Percentiles rank a stretch among this genome's conserved stretches.
Conservation (phyloP, 1,140 invertebrate genomes). For the Latrodectus geometricus region DNA sequence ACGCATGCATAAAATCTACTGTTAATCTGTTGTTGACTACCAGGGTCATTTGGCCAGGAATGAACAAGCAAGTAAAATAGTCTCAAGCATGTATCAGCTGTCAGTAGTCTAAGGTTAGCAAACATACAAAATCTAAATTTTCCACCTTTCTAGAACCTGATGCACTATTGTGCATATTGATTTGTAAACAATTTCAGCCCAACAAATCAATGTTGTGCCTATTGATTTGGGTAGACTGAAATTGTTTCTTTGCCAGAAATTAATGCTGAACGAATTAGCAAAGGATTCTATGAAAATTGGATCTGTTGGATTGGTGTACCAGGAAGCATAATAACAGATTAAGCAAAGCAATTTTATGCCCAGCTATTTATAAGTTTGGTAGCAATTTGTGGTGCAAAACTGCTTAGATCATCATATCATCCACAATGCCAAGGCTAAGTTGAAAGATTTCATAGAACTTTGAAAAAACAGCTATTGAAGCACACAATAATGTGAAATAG, state of each 20-base stretch:
- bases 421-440: no score
- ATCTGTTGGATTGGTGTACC: no score
- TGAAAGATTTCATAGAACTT: no score
- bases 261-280: background rate
- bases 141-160: background rate
- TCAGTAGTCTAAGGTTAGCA: constrained; percentile 25
- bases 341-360: no score
- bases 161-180: background rate
- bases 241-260: background rate
- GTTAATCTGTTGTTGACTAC: background rate
- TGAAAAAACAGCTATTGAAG: background rate
- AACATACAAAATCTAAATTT: constrained; percentile 47
- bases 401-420: no score
- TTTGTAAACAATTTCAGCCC: background rate
- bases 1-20: constrained; percentile 41
- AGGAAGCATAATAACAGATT: no score
- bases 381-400: no score
- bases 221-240: constrained; percentile 59
- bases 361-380: no score
- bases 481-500: background rate
- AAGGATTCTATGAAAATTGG: background rate
- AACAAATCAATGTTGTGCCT: constrained; percentile 67
- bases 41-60: background rate
- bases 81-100: background rate
- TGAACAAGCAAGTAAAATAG: background rate